phyloP scores from a whole-genome alignment of 2,888 invertebrate genomes.

The Syrista parreyssii region DNA sequence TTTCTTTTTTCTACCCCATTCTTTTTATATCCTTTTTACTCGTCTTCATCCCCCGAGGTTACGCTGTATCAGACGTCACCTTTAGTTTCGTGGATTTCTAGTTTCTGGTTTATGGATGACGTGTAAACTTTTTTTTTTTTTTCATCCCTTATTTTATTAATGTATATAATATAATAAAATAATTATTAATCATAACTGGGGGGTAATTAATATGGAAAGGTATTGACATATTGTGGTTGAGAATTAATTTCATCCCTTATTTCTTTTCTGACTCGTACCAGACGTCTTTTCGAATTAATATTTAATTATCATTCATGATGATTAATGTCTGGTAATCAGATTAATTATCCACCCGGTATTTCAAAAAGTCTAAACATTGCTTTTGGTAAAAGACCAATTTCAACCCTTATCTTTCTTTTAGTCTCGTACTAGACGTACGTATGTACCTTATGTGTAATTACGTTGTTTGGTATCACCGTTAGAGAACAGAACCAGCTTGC shows the following conservation, averaged over 20 bases:
- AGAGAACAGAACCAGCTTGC: slow-evolving; percentile 8
- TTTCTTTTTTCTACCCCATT: slow-evolving; percentile 12
- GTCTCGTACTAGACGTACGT: neutral
- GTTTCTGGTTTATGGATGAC: neutral
- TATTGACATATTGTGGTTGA: no score
- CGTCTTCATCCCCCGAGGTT: slow-evolving; percentile 12
- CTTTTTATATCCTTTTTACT: slow-evolving; percentile 23
- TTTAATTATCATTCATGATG: neutral
- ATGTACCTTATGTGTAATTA: slow-evolving; percentile 21
- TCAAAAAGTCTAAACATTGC: neutral
- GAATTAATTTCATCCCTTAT: no score
- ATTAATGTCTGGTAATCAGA: neutral
- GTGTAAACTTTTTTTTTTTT: neutral
- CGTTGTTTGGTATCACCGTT: slow-evolving; percentile 18
- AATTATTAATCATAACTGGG: no score
- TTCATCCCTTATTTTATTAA: no score
- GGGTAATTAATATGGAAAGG: no score
- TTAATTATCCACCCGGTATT: no score
- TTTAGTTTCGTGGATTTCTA: neutral
- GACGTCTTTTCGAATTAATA: neutral
- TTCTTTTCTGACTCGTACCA: no score
- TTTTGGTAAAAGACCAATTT: neutral
- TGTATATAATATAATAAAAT: no score
- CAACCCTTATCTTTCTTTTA: neutral
- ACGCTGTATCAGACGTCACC: neutral